Evolutionary conservation across 2,888 invertebrate genomes (phyloP).

Genomic region (Hemithea aestivaria): DNA sequence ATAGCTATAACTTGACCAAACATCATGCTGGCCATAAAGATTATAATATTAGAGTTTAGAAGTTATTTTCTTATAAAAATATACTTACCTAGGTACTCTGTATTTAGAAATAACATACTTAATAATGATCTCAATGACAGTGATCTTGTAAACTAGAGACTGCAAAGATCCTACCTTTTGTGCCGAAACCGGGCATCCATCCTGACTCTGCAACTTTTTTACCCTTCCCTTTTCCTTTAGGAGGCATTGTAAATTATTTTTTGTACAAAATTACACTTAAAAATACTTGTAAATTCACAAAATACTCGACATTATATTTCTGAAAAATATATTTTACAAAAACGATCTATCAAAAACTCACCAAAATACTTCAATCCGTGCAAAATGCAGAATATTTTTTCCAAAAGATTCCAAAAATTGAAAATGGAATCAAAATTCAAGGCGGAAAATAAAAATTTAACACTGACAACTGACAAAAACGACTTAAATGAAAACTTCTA

Average conservation of each 20-base stretch:
- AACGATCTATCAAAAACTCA: conserved; percentile 47
- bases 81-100: too few relatives aligned
- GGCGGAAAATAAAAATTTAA: not conserved
- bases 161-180: conserved; percentile 61
- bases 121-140: too few relatives aligned
- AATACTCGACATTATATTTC: conserved; percentile 52
- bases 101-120: too few relatives aligned
- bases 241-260: conserved; percentile 47
- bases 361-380: conserved; percentile 27
- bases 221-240: conserved; percentile 48
- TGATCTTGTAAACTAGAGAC: too few relatives aligned
- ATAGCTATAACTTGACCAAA: too few relatives aligned
- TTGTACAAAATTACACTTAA: conserved; percentile 30
- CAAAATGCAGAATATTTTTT: conserved; percentile 9
- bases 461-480: conserved; percentile 1
- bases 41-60: too few relatives aligned
- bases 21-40: too few relatives aligned
- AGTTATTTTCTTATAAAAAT: too few relatives aligned
- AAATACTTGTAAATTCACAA: conserved; percentile 28
- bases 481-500: conserved; percentile 23
- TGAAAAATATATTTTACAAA: conserved; percentile 28
- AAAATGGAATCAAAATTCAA: not conserved
- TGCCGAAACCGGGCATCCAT: conserved; percentile 70
- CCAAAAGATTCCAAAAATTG: conserved; percentile 3
- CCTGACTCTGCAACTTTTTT: conserved; percentile 69